Conservation (phyloP, 2,113 vertebrate species). For the Astatotilapia flaviijosephi region DNA sequence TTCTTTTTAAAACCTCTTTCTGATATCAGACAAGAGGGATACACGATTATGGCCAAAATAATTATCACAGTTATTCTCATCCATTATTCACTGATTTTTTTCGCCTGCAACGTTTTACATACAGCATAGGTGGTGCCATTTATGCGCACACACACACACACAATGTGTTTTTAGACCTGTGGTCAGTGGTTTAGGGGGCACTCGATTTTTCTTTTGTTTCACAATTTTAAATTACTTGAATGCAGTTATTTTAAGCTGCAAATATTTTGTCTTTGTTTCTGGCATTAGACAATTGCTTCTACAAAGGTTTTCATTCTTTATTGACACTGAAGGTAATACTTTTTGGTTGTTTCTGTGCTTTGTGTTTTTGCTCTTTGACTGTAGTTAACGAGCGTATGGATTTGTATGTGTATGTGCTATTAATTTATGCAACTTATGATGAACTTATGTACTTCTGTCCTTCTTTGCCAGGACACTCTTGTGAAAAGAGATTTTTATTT, state of each 20-base stretch:
- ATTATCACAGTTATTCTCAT: not conserved
- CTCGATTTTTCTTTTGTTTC: not conserved
- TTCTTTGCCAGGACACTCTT: not conserved
- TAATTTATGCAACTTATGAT: not conserved
- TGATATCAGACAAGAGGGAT: not conserved
- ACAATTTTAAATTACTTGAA: not conserved
- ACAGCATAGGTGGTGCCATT: not conserved
- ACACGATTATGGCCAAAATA: not conserved
- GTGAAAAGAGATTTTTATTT: not conserved
- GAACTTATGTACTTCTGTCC: not conserved
- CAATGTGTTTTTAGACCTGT: not conserved
- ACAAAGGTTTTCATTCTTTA: not conserved
- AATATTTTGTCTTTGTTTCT: not conserved
- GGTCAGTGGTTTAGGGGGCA: not conserved
- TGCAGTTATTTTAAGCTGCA: not conserved
- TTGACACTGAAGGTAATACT: not conserved
- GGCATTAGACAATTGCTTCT: not conserved
- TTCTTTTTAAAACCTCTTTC: not conserved
- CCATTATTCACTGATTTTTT: not conserved
- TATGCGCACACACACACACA: rapidly evolving
- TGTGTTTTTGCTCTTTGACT: not conserved
- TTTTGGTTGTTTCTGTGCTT: not conserved
- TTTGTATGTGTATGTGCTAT: not conserved
- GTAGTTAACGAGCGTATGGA: not conserved
- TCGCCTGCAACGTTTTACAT: rapidly evolving